Evolutionary conservation across 2,797 vertebrate species (phyloP).

Genomic region (Xerus rutilus): DNA sequence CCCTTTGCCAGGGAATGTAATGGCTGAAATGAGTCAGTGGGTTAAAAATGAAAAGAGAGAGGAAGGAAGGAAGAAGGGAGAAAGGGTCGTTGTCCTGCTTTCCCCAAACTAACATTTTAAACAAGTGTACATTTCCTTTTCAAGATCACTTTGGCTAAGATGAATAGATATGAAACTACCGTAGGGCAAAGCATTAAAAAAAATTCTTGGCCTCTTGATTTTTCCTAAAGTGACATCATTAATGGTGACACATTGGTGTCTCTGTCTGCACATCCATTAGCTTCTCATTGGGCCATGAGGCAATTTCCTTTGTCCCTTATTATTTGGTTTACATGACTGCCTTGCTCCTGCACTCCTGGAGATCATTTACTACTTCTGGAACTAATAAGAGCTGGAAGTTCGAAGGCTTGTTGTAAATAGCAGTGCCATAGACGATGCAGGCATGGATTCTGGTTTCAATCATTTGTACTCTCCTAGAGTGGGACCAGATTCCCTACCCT

Average conservation of each 20-base stretch:
- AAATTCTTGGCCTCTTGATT: background rate
- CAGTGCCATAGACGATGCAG: slow-evolving; percentile 41
- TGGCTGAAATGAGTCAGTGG: slow-evolving; percentile 18
- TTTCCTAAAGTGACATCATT: slow-evolving; percentile 72
- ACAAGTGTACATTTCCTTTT: slow-evolving; percentile 58
- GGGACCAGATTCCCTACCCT: slow-evolving; percentile 44
- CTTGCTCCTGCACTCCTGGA: slow-evolving; percentile 69
- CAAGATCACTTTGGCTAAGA: slow-evolving; percentile 61
- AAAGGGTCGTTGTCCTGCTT: background rate
- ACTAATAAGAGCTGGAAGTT: slow-evolving; percentile 73
- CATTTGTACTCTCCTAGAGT: slow-evolving; percentile 64
- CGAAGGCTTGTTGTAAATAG: slow-evolving; percentile 78
- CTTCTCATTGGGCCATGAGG: slow-evolving; percentile 77
- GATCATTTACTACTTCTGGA: slow-evolving; percentile 82
- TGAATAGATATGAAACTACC: slow-evolving; percentile 52
- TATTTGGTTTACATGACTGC: slow-evolving; percentile 76
- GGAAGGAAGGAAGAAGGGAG: background rate
- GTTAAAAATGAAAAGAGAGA: background rate
- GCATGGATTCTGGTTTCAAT: slow-evolving; percentile 70
- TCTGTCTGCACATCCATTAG: slow-evolving; percentile 77
- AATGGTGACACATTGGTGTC: slow-evolving; percentile 67
- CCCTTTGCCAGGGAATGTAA: background rate
- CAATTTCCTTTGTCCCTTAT: slow-evolving; percentile 82
- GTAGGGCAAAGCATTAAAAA: slow-evolving; percentile 57
- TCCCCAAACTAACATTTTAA: slow-evolving; percentile 44